Evolutionary conservation across 1,140 invertebrate species (phyloP).

Genomic region (Drosophila santomea): DNA sequence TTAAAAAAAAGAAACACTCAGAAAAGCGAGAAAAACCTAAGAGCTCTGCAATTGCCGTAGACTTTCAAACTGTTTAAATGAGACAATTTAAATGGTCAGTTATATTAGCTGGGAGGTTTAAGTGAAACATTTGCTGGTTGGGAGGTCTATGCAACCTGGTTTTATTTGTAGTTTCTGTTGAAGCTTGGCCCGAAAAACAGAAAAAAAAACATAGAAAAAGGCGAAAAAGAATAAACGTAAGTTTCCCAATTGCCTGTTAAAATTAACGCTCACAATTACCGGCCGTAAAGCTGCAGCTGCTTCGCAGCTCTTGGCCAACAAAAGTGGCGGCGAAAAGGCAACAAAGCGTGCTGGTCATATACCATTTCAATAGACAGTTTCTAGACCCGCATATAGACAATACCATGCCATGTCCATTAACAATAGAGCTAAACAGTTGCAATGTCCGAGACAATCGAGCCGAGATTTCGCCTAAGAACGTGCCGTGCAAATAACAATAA

Average conservation of each 20-base stretch:
- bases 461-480: constrained; percentile 69
- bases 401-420: constrained; percentile 9
- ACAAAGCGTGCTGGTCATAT: constrained; percentile 33
- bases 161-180: background rate
- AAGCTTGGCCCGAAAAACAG: background rate
- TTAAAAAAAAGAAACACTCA: constrained; percentile 2
- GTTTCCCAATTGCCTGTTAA: constrained; percentile 58
- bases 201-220: background rate
- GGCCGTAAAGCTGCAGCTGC: constrained; percentile 40
- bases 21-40: constrained; percentile 10
- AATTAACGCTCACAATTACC: constrained; percentile 51
- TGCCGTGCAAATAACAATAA: constrained; percentile 52
- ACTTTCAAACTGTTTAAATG: constrained; percentile 8
- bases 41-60: constrained; percentile 11
- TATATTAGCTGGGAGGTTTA: constrained; percentile 8
- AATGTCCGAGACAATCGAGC: constrained; percentile 52
- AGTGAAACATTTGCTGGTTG: constrained; percentile 10
- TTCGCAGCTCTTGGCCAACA: constrained; percentile 43
- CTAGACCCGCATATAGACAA: constrained; percentile 35
- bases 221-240: constrained; percentile 29
- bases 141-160: constrained; percentile 13
- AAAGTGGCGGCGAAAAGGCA: constrained; percentile 22
- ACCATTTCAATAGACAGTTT: constrained; percentile 50
- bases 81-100: constrained; percentile 6
- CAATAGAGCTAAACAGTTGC: constrained; percentile 49